Conservation (phyloP, 2,113 vertebrate genomes). For the Macquaria australasica region DNA sequence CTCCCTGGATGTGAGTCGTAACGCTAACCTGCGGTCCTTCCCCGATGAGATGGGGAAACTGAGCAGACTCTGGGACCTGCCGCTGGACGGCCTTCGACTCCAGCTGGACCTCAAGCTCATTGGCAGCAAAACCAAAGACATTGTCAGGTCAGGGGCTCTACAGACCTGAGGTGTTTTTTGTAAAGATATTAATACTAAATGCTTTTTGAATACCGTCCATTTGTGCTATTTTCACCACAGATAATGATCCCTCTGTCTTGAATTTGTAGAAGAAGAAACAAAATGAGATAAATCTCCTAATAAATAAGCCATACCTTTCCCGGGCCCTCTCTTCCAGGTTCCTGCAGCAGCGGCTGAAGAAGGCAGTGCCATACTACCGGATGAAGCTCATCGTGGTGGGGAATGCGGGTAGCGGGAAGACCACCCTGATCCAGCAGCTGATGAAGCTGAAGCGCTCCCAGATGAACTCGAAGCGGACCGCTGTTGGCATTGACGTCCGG, state of each 20-base stretch:
- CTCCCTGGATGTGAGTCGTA: slow-evolving; percentile 93
- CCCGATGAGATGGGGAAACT: slow-evolving; percentile 97
- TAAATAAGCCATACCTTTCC: background rate
- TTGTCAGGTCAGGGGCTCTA: slow-evolving; percentile 88
- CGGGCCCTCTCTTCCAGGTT: slow-evolving; percentile 84
- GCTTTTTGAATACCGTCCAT: too few species aligned
- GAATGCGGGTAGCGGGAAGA: slow-evolving; percentile 93
- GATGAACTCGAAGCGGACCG: slow-evolving; percentile 60
- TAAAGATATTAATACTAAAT: background rate
- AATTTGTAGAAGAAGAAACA: background rate
- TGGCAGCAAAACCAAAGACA: slow-evolving; percentile 96
- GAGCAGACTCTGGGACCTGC: slow-evolving; percentile 94
- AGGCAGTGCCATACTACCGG: slow-evolving; percentile 94
- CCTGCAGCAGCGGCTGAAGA: slow-evolving; percentile 96
- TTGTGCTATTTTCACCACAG: background rate
- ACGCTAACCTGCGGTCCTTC: slow-evolving; percentile 90
- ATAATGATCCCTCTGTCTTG: background rate
- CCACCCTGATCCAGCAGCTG: slow-evolving; percentile 90
- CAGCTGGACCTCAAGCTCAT: slow-evolving; percentile 95
- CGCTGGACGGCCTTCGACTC: slow-evolving; percentile 92
- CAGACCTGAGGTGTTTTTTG: background rate
- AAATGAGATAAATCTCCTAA: background rate
- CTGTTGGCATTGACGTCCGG: slow-evolving; percentile 89
- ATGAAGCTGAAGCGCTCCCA: slow-evolving; percentile 90
- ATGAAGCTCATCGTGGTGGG: slow-evolving; percentile 98